Conservation (phyloP, 2,888 invertebrate species). For the Patella depressa region DNA sequence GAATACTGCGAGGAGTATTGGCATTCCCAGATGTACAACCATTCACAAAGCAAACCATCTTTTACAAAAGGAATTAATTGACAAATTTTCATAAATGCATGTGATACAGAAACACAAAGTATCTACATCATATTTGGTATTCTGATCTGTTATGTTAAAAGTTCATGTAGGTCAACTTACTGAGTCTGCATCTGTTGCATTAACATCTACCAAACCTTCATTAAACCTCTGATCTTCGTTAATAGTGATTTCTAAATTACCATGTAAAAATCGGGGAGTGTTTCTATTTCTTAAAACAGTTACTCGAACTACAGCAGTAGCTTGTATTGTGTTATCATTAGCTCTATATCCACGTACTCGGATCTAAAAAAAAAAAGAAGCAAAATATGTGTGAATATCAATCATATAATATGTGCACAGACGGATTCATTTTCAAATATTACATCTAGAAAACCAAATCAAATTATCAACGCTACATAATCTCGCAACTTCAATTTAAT, state of each 20-base stretch:
- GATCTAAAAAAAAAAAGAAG: slow-evolving; percentile 40
- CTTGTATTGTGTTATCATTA: slow-evolving; percentile 43
- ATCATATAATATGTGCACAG: no score
- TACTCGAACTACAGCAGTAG: slow-evolving; percentile 50
- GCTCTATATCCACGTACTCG: slow-evolving; percentile 56
- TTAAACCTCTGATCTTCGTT: slow-evolving; percentile 52
- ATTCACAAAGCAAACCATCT: background rate
- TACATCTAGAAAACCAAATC: no score
- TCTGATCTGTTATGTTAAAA: background rate
- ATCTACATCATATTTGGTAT: no score
- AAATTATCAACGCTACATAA: no score
- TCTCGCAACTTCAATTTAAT: no score
- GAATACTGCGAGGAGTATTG: background rate
- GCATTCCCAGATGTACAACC: background rate
- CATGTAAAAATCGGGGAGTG: slow-evolving; percentile 47
- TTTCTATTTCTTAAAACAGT: slow-evolving; percentile 51
- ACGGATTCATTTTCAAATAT: no score
- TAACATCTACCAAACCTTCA: slow-evolving; percentile 43
- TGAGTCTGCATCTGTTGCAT: slow-evolving; percentile 55
- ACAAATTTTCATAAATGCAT: background rate
- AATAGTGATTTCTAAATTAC: slow-evolving; percentile 41
- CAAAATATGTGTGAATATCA: no score
- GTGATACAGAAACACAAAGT: no score
- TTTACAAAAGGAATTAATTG: background rate
- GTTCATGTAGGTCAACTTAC: slow-evolving; percentile 38